These are phyloP conservation scores for Oxyruncus cristatus DNA, from an alignment of 2,113 vertebrate species.

Conservation along the genomic window DNA sequence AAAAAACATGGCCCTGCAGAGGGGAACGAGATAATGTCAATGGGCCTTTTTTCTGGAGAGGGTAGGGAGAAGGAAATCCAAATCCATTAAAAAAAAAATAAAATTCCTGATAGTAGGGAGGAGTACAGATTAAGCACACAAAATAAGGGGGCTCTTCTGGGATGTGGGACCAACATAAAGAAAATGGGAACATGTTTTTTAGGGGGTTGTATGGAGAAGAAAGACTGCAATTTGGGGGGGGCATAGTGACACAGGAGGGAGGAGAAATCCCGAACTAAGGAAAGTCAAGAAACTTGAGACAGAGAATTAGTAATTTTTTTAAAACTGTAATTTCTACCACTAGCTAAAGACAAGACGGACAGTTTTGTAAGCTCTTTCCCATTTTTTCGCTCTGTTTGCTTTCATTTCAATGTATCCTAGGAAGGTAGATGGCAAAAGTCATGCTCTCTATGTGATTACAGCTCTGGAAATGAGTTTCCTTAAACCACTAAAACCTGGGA, in stretches of 20 bases:
- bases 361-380: not conserved
- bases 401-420: not conserved
- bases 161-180: not conserved
- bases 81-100: not conserved
- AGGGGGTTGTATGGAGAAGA: not conserved
- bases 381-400: not conserved
- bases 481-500: not conserved
- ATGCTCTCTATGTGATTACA: not conserved
- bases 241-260: not conserved
- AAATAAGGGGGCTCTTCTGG: not conserved
- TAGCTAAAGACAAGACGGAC: not conserved
- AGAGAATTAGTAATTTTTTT: not conserved
- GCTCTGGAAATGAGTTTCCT: not conserved
- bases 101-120: not conserved
- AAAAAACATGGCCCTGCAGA: not conserved
- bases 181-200: not conserved
- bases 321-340: not conserved
- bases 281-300: not conserved
- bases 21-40: not conserved
- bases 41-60: not conserved
- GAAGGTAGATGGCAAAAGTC: not conserved
- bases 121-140: rapidly evolving
- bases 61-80: not conserved
- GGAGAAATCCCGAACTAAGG: not conserved
- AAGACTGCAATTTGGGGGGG: not conserved